Conservation (phyloP, 2,113 vertebrate genomes). For the Aegypius monachus region DNA sequence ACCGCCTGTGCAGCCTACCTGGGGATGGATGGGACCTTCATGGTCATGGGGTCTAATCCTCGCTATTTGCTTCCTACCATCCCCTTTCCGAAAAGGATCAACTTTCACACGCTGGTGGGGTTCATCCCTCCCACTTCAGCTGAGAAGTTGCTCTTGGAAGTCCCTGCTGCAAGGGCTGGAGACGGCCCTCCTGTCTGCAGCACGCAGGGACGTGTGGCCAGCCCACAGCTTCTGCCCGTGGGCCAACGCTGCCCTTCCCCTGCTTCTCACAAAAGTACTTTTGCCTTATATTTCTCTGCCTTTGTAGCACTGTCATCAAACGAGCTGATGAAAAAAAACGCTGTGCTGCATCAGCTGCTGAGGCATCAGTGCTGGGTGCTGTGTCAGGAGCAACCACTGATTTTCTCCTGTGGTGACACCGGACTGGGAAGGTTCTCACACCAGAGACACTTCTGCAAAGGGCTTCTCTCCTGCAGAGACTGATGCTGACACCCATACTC, state of each 20-base stretch:
- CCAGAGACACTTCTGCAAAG: not conserved
- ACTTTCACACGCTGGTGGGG: not conserved
- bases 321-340: not conserved
- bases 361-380: not conserved
- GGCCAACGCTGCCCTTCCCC: not conserved
- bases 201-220: not conserved
- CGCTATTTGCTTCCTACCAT: not conserved
- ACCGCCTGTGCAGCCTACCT: rapidly evolving
- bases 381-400: not conserved
- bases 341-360: not conserved
- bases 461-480: not conserved
- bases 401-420: not conserved
- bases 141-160: not conserved
- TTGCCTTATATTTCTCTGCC: not conserved
- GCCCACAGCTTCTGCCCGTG: not conserved
- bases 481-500: not conserved
- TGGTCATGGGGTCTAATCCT: not conserved
- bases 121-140: not conserved
- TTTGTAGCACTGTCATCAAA: not conserved
- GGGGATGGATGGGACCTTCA: not conserved
- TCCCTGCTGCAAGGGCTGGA: not conserved
- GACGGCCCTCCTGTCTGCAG: rapidly evolving
- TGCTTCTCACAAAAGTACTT: not conserved
- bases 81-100: rapidly evolving
- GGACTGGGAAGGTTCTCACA: not conserved